Evolutionary conservation across 1,140 invertebrate genomes (phyloP).

Genomic region (Scaptomyza pallida): DNA sequence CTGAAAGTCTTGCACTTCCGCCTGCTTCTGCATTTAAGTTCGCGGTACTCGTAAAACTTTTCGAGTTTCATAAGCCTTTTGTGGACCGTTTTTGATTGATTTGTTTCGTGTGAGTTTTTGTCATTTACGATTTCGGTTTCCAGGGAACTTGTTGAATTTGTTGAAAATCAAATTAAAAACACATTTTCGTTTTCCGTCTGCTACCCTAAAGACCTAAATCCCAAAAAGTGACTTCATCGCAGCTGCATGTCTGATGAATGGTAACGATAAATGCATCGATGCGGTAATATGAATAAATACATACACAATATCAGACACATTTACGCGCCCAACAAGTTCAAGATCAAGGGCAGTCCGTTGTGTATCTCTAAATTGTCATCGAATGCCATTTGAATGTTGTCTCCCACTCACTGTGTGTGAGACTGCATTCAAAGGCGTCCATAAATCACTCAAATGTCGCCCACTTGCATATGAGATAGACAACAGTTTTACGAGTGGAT

Average conservation of each 20-base stretch:
- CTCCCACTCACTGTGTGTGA: slow-evolving; percentile 47
- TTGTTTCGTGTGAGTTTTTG: slow-evolving; percentile 49
- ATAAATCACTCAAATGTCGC: slow-evolving; percentile 74
- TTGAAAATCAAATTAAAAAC: slow-evolving; percentile 67
- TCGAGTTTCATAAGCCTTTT: slow-evolving; percentile 23
- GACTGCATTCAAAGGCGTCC: slow-evolving; percentile 62
- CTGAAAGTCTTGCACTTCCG: not conserved
- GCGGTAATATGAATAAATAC: slow-evolving; percentile 45
- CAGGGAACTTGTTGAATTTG: slow-evolving; percentile 46
- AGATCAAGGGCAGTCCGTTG: slow-evolving; percentile 63
- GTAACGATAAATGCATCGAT: slow-evolving; percentile 30
- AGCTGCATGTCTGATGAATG: slow-evolving; percentile 15
- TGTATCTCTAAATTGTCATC: slow-evolving; percentile 52
- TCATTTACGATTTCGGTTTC: slow-evolving; percentile 42
- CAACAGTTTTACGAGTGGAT: slow-evolving; percentile 30
- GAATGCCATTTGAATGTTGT: slow-evolving; percentile 44
- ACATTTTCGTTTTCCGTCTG: slow-evolving; percentile 43
- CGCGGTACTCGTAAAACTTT: slow-evolving; percentile 18
- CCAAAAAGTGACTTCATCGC: slow-evolving; percentile 35
- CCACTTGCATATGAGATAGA: slow-evolving; percentile 37
- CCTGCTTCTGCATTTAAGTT: not conserved
- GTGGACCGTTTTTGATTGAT: slow-evolving; percentile 62
- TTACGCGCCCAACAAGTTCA: slow-evolving; percentile 58
- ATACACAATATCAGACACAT: slow-evolving; percentile 10
- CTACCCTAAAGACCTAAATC: not conserved